phyloP scores from a whole-genome alignment of 2,113 vertebrate genomes.

The Ceyx melanurus region DNA sequence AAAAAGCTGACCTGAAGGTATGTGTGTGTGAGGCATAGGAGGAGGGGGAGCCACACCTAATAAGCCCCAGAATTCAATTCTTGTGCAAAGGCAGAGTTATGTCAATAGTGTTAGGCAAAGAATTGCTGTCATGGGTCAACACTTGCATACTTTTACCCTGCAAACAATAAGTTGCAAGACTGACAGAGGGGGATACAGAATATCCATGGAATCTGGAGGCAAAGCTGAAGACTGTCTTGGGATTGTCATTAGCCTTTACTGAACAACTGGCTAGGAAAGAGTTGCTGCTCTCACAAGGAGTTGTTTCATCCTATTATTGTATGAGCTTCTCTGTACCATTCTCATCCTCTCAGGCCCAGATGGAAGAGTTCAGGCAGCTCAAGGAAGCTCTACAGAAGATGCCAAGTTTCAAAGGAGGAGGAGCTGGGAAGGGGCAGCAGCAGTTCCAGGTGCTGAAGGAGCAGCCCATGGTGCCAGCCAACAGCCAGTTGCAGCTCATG shows the following conservation, averaged over 20 bases:
- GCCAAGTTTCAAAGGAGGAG: constrained; percentile 70
- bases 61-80: background rate
- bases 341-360: constrained; percentile 53
- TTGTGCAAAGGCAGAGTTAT: background rate
- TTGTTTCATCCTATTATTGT: background rate
- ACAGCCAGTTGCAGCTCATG: background rate
- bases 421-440: constrained; percentile 17
- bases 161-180: background rate
- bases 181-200: background rate
- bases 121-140: background rate
- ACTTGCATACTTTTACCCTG: background rate
- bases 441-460: background rate
- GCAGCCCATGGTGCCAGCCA: background rate
- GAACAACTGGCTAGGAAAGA: fast-evolving
- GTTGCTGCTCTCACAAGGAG: background rate
- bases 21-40: background rate
- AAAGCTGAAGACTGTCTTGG: background rate
- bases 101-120: background rate
- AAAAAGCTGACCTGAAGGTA: background rate
- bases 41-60: background rate
- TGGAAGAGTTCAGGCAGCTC: constrained; percentile 77
- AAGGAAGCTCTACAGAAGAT: constrained; percentile 74
- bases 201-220: background rate
- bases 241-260: background rate
- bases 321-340: background rate